Evolutionary conservation across 2,113 vertebrate species (phyloP).

Genomic region (Morone chrysops): DNA sequence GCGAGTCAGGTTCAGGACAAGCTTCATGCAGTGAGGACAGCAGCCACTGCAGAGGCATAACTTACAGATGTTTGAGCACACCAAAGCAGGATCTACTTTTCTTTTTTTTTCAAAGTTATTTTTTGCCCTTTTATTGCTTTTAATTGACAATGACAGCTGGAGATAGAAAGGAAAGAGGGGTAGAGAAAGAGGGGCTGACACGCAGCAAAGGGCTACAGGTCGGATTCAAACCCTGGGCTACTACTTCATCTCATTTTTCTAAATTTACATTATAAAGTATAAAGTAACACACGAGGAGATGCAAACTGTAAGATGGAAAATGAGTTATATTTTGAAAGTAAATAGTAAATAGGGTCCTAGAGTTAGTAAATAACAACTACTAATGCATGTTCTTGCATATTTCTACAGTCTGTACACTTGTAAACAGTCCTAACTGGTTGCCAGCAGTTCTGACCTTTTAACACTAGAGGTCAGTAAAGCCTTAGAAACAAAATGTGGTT

Average conservation of each 20-base stretch:
- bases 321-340: neutral
- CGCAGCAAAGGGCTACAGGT: no score
- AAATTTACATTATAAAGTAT: neutral
- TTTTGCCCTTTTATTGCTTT: no score
- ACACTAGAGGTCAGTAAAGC: constrained; percentile 30
- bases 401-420: neutral
- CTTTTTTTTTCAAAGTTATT: neutral
- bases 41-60: neutral
- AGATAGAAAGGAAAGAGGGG: no score
- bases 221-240: no score
- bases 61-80: neutral
- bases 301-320: no score
- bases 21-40: neutral
- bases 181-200: no score
- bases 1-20: no score
- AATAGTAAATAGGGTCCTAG: neutral
- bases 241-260: no score
- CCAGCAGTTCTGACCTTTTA: neutral
- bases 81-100: neutral
- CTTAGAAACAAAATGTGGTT: neutral
- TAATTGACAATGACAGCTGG: no score
- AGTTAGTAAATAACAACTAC: neutral
- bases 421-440: neutral
- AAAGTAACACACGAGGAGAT: neutral
- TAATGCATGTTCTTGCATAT: neutral